Evolutionary conservation across 2,113 vertebrate genomes (phyloP).

Genomic region (Leuciscus idus): DNA sequence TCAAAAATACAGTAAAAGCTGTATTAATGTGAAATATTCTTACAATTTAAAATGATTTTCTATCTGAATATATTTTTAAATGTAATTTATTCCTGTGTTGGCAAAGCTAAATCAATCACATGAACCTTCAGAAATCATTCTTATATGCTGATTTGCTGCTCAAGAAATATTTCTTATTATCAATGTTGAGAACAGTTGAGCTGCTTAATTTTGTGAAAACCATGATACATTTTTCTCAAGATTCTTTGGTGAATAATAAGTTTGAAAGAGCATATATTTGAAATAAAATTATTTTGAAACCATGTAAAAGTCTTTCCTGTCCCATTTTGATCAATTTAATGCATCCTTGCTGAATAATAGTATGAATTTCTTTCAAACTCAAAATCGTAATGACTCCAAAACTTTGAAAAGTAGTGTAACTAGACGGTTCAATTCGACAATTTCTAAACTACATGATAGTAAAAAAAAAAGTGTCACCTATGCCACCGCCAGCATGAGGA

Average conservation of each 20-base stretch:
- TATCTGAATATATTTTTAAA: no score
- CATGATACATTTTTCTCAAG: no score
- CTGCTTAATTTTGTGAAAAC: no score
- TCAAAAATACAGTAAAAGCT: no score
- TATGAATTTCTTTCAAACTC: no score
- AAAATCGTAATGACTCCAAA: neutral
- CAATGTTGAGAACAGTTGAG: no score
- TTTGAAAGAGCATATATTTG: neutral
- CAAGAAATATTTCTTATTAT: neutral
- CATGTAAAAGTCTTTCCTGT: no score
- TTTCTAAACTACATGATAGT: neutral
- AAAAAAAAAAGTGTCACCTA: slow-evolving; percentile 79
- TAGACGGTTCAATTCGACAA: neutral
- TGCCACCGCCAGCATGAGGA: slow-evolving; percentile 95
- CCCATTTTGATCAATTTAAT: no score
- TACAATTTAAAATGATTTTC: no score
- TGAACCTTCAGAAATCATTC: neutral
- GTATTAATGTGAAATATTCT: no score
- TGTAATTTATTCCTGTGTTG: no score
- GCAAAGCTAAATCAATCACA: neutral
- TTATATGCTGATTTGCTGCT: neutral
- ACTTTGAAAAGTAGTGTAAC: neutral
- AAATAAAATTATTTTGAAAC: neutral
- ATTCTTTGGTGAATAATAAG: neutral
- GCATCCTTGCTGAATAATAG: no score